Conservation (phyloP, 1,140 invertebrate species). For the Zaprionus inermis region DNA sequence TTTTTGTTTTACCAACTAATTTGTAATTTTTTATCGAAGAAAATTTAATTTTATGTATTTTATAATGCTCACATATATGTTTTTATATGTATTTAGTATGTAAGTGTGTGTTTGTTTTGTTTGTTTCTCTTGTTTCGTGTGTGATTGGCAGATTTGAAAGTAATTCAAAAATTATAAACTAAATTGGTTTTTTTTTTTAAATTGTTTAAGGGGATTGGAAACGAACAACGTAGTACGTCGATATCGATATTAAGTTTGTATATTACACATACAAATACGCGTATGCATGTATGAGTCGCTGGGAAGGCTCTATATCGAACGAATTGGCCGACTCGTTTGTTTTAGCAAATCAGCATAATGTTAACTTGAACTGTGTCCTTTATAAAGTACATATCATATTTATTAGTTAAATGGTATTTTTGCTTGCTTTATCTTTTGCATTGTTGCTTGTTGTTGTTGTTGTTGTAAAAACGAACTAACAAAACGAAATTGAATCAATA, state of each 20-base stretch:
- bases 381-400: slow-evolving; percentile 68
- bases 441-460: slow-evolving; percentile 38
- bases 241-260: slow-evolving; percentile 19
- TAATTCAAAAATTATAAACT: slow-evolving; percentile 33
- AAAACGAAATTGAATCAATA: slow-evolving; percentile 15
- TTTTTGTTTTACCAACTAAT: slow-evolving; percentile 53
- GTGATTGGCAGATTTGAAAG: slow-evolving; percentile 50
- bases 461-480: slow-evolving; percentile 12
- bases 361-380: slow-evolving; percentile 82
- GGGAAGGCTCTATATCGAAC: background rate
- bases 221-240: slow-evolving; percentile 19
- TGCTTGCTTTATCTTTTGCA: background rate
- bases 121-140: slow-evolving; percentile 12
- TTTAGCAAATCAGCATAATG: slow-evolving; percentile 77
- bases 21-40: slow-evolving; percentile 55
- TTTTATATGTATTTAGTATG: slow-evolving; percentile 21
- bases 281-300: slow-evolving; percentile 16
- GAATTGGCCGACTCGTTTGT: slow-evolving; percentile 31
- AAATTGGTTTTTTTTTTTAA: slow-evolving; percentile 5
- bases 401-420: slow-evolving; percentile 45
- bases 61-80: slow-evolving; percentile 62
- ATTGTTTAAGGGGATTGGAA: slow-evolving; percentile 22
- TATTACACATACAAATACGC: slow-evolving; percentile 53
- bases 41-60: slow-evolving; percentile 62
- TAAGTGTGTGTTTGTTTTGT: slow-evolving; percentile 26